Percentiles rank a stretch among this genome's conserved stretches.
Evolutionary conservation across 2,888 invertebrate species (phyloP).

Genomic region (Phaonia tiefii): DNA sequence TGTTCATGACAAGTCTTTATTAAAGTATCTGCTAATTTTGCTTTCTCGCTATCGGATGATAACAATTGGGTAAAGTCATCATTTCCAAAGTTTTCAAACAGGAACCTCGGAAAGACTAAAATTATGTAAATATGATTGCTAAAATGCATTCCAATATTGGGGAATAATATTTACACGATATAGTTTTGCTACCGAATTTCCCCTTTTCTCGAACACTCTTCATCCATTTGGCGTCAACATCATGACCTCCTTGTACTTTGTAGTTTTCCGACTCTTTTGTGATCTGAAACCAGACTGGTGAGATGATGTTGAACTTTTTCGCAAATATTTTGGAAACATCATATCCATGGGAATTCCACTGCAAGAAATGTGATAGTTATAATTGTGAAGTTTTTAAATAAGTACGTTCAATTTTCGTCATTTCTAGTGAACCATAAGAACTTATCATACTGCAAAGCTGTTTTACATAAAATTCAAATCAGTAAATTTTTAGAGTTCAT

Average conservation of each 20-base stretch:
- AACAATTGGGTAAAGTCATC: constrained; percentile 89
- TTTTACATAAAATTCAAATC: too few relatives aligned
- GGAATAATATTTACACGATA: constrained; percentile 46
- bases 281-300: constrained; percentile 97
- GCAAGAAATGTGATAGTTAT: constrained; percentile 58
- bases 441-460: too few relatives aligned
- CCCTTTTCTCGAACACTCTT: constrained; percentile 84
- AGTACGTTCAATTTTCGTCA: too few relatives aligned
- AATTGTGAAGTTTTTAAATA: too few relatives aligned
- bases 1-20: constrained; percentile 87
- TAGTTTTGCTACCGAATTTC: constrained; percentile 68
- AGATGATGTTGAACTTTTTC: constrained; percentile 93
- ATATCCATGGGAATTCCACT: constrained; percentile 98
- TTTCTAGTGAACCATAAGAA: too few relatives aligned
- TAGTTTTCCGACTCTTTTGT: constrained; percentile 85
- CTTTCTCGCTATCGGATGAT: constrained; percentile 85
- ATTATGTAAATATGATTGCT: constrained; percentile 63
- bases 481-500: too few relatives aligned
- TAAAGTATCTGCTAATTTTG: constrained; percentile 86
- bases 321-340: constrained; percentile 94
- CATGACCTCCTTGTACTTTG: constrained; percentile 88
- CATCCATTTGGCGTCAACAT: constrained; percentile 93
- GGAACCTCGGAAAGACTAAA: constrained; percentile 92
- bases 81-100: constrained; percentile 93
- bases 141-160: constrained; percentile 9